A percentile compares a stretch with the other conserved stretches of the same genome.
Conservation (phyloP, 2,888 invertebrate genomes). For the Meloe dianella region DNA sequence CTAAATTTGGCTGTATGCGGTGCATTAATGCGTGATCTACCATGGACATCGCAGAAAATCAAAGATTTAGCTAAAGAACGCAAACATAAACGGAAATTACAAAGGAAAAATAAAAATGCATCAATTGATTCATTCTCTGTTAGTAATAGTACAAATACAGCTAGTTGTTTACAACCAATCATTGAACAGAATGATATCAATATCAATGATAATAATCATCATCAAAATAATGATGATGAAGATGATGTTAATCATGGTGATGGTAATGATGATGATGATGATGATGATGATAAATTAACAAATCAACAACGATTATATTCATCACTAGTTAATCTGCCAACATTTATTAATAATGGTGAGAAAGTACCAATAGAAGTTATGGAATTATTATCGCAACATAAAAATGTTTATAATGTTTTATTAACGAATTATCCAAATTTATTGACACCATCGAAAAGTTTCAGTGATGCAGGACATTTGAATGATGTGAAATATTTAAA, state of each 20-base stretch:
- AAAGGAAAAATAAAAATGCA: conserved; percentile 64
- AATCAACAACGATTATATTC: conserved; percentile 75
- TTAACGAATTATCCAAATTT: conserved; percentile 78
- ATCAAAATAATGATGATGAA: no score
- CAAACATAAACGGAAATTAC: conserved; percentile 66
- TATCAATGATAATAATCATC: conserved; percentile 7
- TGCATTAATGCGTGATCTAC: conserved; percentile 78
- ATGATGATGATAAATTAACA: conserved; percentile 49
- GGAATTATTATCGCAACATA: conserved; percentile 72
- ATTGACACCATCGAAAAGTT: conserved; percentile 74
- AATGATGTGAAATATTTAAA: conserved; percentile 56
- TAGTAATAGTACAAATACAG: conserved; percentile 71
- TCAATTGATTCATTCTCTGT: conserved; percentile 75
- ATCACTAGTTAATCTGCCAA: conserved; percentile 85
- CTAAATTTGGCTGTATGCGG: conserved; percentile 84
- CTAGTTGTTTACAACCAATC: conserved; percentile 63
- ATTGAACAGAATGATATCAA: conserved; percentile 51
- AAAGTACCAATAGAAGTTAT: conserved; percentile 78
- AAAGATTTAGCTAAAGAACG: conserved; percentile 69
- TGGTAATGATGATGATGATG: conserved; percentile 45
- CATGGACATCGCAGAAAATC: conserved; percentile 69
- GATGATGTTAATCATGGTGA: neutral
- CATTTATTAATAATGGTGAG: conserved; percentile 79
- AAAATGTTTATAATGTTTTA: conserved; percentile 73
- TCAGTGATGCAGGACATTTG: conserved; percentile 69